These are phyloP conservation scores for Sinocyclocheilus anophthalmus DNA, from an alignment of 2,113 vertebrate genomes.

Conservation along the genomic window DNA sequence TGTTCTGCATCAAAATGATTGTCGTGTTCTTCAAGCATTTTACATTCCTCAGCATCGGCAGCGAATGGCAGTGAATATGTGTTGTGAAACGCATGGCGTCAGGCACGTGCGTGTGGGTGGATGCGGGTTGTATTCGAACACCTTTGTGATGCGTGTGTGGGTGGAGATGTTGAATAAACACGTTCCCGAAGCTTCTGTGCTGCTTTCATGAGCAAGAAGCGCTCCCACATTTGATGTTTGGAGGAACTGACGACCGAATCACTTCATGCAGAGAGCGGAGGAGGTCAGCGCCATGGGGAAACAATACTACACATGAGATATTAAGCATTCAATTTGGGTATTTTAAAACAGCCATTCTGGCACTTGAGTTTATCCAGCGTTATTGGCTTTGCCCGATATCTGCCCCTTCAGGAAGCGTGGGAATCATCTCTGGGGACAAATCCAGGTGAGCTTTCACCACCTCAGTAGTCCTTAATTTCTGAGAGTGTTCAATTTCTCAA, in stretches of 20 bases:
- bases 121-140: slow-evolving; percentile 43
- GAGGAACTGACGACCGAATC: slow-evolving; percentile 20
- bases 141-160: slow-evolving; percentile 38
- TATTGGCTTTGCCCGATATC: not conserved
- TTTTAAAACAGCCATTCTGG: not conserved
- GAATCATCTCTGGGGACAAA: not conserved
- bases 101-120: slow-evolving; percentile 43
- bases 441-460: not conserved
- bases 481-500: not conserved
- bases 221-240: slow-evolving; percentile 40
- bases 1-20: not conserved
- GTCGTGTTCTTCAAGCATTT: not conserved
- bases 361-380: not conserved
- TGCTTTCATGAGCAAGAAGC: slow-evolving; percentile 30
- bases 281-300: not conserved
- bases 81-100: slow-evolving; percentile 12
- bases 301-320: slow-evolving; percentile 21
- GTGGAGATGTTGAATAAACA: slow-evolving; percentile 56
- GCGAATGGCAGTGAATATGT: slow-evolving; percentile 22
- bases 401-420: not conserved
- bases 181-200: slow-evolving; percentile 34
- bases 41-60: not conserved
- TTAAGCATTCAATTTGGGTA: slow-evolving; percentile 3
- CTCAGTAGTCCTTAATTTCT: not conserved
- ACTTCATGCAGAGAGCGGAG: slow-evolving; percentile 14